A percentile compares a stretch with the other conserved stretches of the same genome.
These are phyloP conservation scores for Euglossa dilemma DNA, from an alignment of 1,140 invertebrate genomes.

Conservation along the genomic window DNA sequence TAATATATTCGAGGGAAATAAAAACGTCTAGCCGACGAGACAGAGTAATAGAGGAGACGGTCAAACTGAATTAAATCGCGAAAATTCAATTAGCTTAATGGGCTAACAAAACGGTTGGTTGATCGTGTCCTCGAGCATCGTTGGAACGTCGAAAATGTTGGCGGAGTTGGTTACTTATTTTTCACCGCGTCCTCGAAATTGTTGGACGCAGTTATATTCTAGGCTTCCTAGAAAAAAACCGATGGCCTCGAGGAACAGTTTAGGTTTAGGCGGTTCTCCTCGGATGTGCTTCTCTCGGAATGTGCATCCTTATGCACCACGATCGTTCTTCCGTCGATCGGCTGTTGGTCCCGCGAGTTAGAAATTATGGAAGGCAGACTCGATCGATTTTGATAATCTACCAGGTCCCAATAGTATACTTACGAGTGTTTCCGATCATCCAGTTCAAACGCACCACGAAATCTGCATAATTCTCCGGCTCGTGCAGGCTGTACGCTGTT, in stretches of 20 bases:
- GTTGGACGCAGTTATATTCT: conserved; percentile 55
- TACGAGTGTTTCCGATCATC: conserved; percentile 62
- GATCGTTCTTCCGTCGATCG: conserved; percentile 40
- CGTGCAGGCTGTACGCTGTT: conserved; percentile 22
- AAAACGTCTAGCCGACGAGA: not conserved
- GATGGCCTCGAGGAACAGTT: conserved; percentile 61
- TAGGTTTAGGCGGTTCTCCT: conserved; percentile 49
- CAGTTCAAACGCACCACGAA: conserved; percentile 56
- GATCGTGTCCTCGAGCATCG: not conserved
- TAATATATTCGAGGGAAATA: not conserved
- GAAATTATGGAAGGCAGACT: conserved; percentile 52
- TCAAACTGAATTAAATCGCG: not conserved
- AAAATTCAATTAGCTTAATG: not conserved
- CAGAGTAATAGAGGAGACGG: not conserved
- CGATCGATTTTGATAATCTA: conserved; percentile 71
- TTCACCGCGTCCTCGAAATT: conserved; percentile 40
- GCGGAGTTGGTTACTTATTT: conserved; percentile 19
- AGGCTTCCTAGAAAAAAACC: conserved; percentile 61
- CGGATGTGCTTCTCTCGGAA: conserved; percentile 40
- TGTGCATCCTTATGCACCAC: conserved; percentile 61
- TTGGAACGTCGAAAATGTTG: conserved; percentile 2
- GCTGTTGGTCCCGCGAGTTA: conserved; percentile 43
- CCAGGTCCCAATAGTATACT: conserved; percentile 61
- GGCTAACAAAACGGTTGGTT: not conserved
- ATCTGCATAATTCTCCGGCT: conserved; percentile 70